Conservation (phyloP, 2,888 invertebrate species). For the Xylophagus ater region DNA sequence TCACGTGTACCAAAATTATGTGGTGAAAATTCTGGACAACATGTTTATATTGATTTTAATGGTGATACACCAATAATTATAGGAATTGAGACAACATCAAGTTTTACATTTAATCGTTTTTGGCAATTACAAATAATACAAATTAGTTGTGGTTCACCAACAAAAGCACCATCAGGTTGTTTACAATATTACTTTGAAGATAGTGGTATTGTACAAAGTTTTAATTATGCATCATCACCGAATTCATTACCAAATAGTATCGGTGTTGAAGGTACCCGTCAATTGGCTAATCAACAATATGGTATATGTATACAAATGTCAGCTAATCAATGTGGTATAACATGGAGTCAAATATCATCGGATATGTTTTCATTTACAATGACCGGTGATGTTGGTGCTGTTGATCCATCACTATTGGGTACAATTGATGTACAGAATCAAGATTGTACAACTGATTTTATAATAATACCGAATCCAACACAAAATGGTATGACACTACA, state of each 20-base stretch:
- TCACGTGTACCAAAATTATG: conserved; percentile 59
- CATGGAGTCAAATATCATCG: conserved; percentile 47
- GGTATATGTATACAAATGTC: conserved; percentile 67
- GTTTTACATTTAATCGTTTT: conserved; percentile 49
- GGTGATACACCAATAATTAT: conserved; percentile 56
- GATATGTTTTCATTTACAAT: conserved; percentile 57
- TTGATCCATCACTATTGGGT: conserved; percentile 50
- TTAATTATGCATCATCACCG: conserved; percentile 59
- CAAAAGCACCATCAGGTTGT: conserved; percentile 65
- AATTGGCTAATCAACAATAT: conserved; percentile 60
- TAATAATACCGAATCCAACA: conserved; percentile 59
- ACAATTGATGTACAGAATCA: conserved; percentile 47
- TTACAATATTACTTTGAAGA: conserved; percentile 58
- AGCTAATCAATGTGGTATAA: conserved; percentile 60
- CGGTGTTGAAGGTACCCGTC: conserved; percentile 51
- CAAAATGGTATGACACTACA: conserved; percentile 39
- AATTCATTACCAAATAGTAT: conserved; percentile 46
- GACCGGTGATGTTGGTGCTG: conserved; percentile 55
- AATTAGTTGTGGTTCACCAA: conserved; percentile 58
- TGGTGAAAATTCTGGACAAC: conserved; percentile 71
- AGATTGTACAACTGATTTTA: conserved; percentile 58
- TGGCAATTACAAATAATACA: conserved; percentile 69
- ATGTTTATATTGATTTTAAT: conserved; percentile 64
- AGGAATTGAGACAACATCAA: conserved; percentile 50
- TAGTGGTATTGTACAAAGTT: conserved; percentile 56